These are phyloP conservation scores for Pterostichus madidus DNA, from an alignment of 2,888 invertebrate species.

Conservation along the genomic window DNA sequence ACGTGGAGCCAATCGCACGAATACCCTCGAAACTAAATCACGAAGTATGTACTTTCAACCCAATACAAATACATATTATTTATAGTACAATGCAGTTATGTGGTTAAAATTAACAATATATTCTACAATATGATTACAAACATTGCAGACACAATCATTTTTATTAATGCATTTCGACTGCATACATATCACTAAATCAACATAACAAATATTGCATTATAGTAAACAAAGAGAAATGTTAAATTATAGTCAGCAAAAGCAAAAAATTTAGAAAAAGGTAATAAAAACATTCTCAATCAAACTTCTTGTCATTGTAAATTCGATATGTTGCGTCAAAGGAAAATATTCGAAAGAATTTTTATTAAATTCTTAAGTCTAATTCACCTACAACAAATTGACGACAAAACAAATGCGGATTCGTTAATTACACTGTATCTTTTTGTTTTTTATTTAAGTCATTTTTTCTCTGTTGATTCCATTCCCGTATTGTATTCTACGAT, in stretches of 20 bases:
- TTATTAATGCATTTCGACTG: too few relatives aligned
- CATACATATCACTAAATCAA: too few relatives aligned
- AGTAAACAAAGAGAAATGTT: too few relatives aligned
- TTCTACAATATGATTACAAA: background rate
- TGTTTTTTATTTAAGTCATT: background rate
- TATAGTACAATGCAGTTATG: background rate
- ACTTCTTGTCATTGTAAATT: too few relatives aligned
- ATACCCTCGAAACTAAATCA: background rate
- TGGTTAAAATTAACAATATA: background rate
- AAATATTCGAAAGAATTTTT: too few relatives aligned
- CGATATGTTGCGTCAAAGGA: too few relatives aligned
- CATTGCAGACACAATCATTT: too few relatives aligned
- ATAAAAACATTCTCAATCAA: too few relatives aligned
- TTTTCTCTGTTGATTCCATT: background rate
- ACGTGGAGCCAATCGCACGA: background rate
- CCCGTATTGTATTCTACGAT: slow-evolving; percentile 8
- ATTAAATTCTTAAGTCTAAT: background rate
- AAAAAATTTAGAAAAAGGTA: background rate
- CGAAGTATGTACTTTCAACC: slow-evolving; percentile 17
- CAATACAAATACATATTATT: slow-evolving; percentile 18
- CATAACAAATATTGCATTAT: too few relatives aligned
- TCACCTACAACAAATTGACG: background rate
- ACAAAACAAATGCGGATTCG: background rate
- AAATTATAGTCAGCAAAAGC: too few relatives aligned
- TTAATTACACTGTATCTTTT: background rate